Percentiles rank a stretch among this genome's conserved stretches.
Evolutionary conservation across 2,113 vertebrate species (phyloP).

Genomic region (Galemys pyrenaicus): DNA sequence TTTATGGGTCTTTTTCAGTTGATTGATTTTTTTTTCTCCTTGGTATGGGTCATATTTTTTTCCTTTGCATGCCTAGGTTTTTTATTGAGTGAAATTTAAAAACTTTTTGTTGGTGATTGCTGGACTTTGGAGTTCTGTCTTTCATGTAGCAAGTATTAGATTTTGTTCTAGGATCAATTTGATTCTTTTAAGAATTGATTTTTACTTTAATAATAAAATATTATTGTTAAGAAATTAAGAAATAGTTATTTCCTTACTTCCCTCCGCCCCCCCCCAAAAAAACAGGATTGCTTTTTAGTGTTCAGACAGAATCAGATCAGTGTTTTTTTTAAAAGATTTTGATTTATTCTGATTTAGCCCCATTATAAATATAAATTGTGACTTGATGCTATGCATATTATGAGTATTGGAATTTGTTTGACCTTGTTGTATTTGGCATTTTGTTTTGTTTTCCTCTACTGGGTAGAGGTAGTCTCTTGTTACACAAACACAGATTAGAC

Average conservation of each 20-base stretch:
- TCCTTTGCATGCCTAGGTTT: neutral
- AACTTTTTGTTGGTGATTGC: neutral
- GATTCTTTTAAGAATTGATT: neutral
- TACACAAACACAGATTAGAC: neutral
- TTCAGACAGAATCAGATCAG: neutral
- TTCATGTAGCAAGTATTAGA: neutral
- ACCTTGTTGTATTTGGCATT: neutral
- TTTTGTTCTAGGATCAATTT: neutral
- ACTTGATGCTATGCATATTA: neutral
- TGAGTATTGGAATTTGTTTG: neutral
- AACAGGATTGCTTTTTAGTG: neutral
- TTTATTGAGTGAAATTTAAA: neutral
- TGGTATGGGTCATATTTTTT: neutral
- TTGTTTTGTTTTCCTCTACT: neutral
- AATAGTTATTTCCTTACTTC: no score
- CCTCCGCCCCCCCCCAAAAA: no score
- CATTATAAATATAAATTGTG: neutral
- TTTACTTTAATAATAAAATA: no score
- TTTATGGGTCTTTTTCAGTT: neutral
- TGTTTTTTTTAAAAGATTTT: neutral
- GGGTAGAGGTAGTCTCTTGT: neutral
- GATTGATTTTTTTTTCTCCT: neutral
- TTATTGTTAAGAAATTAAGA: no score
- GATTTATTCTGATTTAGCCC: neutral
- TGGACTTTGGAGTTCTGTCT: slow-evolving; percentile 39